Percentiles rank a stretch among this genome's conserved stretches.
Evolutionary conservation across 2,888 invertebrate genomes (phyloP).

Genomic region (Terebella lapidaria): DNA sequence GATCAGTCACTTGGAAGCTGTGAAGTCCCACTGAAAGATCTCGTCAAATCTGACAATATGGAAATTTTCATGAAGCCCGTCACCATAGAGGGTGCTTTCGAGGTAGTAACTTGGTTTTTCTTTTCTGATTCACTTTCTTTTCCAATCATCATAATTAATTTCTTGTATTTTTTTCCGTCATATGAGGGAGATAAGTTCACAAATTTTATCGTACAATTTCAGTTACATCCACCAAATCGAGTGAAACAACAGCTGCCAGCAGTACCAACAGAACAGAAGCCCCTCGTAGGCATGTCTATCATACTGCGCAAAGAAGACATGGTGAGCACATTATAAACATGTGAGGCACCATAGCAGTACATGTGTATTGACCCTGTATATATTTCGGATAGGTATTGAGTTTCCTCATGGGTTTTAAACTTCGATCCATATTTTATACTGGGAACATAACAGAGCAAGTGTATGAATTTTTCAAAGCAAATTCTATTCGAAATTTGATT

Average conservation of each 20-base stretch:
- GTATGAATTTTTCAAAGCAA: no score
- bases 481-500: no score
- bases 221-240: slow-evolving; percentile 45
- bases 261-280: slow-evolving; percentile 31
- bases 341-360: no score
- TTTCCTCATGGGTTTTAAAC: no score
- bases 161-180: background rate
- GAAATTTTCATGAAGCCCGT: slow-evolving; percentile 51
- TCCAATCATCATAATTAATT: background rate
- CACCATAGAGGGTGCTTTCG: slow-evolving; percentile 46
- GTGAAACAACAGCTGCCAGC: slow-evolving; percentile 35
- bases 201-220: no score
- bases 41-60: slow-evolving; percentile 47
- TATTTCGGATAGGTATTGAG: no score
- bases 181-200: no score
- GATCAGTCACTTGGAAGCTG: slow-evolving; percentile 50
- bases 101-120: slow-evolving; percentile 27
- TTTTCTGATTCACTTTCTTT: no score
- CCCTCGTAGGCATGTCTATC: slow-evolving; percentile 46
- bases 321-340: slow-evolving; percentile 26
- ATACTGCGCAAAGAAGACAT: slow-evolving; percentile 45
- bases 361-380: no score
- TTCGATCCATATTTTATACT: no score
- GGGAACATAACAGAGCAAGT: no score
- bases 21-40: slow-evolving; percentile 40